Evolutionary conservation across 2,113 vertebrate species (phyloP), one percentile per base, ranked within the genome.

Genomic region (Upupa epops): DNA sequence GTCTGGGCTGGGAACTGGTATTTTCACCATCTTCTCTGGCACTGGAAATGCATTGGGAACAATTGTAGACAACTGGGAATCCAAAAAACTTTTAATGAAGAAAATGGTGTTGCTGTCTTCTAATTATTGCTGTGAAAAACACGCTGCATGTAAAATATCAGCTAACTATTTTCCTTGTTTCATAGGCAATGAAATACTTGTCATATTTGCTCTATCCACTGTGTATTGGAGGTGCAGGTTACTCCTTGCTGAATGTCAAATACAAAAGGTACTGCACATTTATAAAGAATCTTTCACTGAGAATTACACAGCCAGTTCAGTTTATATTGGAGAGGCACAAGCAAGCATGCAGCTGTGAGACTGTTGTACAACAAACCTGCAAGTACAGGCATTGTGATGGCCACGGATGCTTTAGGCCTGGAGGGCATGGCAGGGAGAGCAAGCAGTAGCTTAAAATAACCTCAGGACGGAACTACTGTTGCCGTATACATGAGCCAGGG

Each of bases 131-230:
- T 18, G 6, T 70, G 29, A 51, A 68, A 82, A 69, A n/a, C 45
- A 7, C 45, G 13, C 42, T 75, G 6, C 34, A 8, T 70, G 13
- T 29, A 25, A 58, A 87, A 76, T 31, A 22, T 55, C 58, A 92
- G 34, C 74, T 94, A 78, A 95, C 6, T 42, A 6, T 49, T 92
- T 76, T 58, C 51, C 8, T 96, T 65, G 12, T 88, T 69, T 54
- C 5, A 19, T 83, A 99, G 99, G 99, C 99, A 34, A 98, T 98
- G 98, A 98, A 97, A 94, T 99, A 98, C 89, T 88, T 99, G 96
- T 99, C 98, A 19, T 99, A 99, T 93, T 97, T 99, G 88, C 98
- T 99, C 11, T 99, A 98, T 92, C 99, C 99, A 8, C 94, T 99
- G 83, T 99, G 99, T 80, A 92, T 99, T 66, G 98, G 99, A 58